Percentiles rank a stretch among this genome's conserved stretches.
Conservation (phyloP, 1,140 invertebrate genomes). For the Eurosta solidaginis region DNA sequence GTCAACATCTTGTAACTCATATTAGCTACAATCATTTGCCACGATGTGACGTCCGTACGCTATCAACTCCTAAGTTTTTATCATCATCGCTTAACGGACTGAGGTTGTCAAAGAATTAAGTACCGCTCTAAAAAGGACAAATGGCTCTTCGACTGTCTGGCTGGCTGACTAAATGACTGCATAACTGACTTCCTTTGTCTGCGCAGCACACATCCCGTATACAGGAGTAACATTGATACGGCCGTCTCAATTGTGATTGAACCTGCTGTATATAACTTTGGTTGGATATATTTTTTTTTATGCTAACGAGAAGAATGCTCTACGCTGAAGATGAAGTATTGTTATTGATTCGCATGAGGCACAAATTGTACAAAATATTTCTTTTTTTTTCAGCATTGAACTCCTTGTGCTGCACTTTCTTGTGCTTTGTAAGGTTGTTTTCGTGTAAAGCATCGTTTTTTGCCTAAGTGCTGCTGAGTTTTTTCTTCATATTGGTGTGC, state of each 20-base stretch:
- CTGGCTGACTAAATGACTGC: not conserved
- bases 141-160: not conserved
- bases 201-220: not conserved
- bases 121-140: not conserved
- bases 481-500: not conserved
- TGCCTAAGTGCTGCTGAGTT: not conserved
- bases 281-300: not conserved
- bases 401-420: not conserved
- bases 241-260: too few species aligned
- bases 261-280: too few species aligned
- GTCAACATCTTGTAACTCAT: not conserved
- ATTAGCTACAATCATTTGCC: not conserved
- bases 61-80: not conserved
- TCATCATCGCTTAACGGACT: not conserved
- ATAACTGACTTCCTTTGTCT: not conserved
- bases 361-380: conserved; percentile 59
- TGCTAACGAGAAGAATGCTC: not conserved
- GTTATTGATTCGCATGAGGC: conserved; percentile 57
- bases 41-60: not conserved
- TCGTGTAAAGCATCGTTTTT: not conserved
- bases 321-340: conserved; percentile 53
- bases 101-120: not conserved
- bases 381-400: conserved; percentile 31
- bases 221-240: not conserved
- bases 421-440: not conserved